Evolutionary conservation across 2,113 vertebrate genomes (phyloP).

Genomic region (Cottus gobio): DNA sequence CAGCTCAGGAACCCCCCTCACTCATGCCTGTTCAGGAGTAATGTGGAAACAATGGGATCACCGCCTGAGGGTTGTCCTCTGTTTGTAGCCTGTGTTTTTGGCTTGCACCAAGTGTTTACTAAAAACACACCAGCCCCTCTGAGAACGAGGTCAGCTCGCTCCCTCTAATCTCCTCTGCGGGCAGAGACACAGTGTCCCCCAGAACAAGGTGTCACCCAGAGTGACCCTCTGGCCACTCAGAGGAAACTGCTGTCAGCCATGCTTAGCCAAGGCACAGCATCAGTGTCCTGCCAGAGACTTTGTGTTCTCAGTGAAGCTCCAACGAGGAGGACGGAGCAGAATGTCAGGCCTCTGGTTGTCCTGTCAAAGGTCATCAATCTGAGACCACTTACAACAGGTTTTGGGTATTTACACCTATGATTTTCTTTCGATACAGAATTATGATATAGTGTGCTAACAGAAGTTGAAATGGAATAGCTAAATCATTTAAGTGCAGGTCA

Average conservation of each 20-base stretch:
- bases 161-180: constrained; percentile 67
- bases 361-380: constrained; percentile 32
- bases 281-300: constrained; percentile 52
- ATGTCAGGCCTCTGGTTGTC: constrained; percentile 18
- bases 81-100: constrained; percentile 75
- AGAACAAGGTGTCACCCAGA: constrained; percentile 65
- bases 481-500: neutral
- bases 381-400: neutral
- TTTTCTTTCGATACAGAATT: neutral
- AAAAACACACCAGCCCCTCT: constrained; percentile 73
- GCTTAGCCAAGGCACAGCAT: constrained; percentile 50
- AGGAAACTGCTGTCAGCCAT: constrained; percentile 72
- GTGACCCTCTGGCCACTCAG: constrained; percentile 69
- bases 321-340: constrained; percentile 30
- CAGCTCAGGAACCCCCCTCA: constrained; percentile 56
- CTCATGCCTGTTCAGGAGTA: constrained; percentile 67
- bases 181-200: constrained; percentile 66
- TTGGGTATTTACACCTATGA: neutral
- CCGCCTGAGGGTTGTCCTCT: constrained; percentile 59
- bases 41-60: constrained; percentile 72
- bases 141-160: constrained; percentile 74
- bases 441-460: neutral
- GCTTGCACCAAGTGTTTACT: constrained; percentile 78
- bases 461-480: neutral
- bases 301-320: constrained; percentile 43